phyloP scores from a whole-genome alignment of 2,888 invertebrate genomes.

The Hirtodrosophila cameraria region DNA sequence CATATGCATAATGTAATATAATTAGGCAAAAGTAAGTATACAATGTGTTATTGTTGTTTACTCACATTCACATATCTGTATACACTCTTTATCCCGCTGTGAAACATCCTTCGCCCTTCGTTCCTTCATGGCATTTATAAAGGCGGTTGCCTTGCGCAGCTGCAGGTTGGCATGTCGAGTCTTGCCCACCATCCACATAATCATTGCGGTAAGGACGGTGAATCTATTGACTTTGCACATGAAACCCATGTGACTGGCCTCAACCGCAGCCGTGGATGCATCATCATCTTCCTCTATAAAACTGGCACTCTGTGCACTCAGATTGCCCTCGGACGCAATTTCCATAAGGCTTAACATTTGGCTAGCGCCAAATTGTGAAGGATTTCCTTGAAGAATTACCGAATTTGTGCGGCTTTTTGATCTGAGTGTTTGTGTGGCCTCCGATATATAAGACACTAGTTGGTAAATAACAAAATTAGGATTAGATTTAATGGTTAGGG shows the following conservation, averaged over 20 bases:
- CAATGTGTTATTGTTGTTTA: too few relatives aligned
- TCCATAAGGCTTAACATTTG: constrained; percentile 20
- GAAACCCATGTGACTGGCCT: constrained; percentile 51
- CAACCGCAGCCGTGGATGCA: constrained; percentile 1
- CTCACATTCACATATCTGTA: constrained; percentile 82
- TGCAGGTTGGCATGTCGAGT: constrained; percentile 69
- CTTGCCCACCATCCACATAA: constrained; percentile 82
- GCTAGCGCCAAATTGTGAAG: constrained; percentile 9
- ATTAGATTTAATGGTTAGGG: too few relatives aligned
- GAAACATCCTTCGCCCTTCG: constrained; percentile 69
- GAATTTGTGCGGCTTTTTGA: constrained; percentile 33
- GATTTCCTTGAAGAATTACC: background rate
- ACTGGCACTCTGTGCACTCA: background rate
- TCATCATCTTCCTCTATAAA: constrained; percentile 12
- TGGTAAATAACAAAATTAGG: background rate
- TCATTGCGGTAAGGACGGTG: constrained; percentile 80
- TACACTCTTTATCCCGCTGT: constrained; percentile 62
- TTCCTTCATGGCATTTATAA: constrained; percentile 56
- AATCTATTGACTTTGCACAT: constrained; percentile 80
- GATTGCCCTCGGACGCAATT: constrained; percentile 19
- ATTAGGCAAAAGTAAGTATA: too few relatives aligned
- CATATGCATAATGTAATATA: background rate
- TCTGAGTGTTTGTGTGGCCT: constrained; percentile 64
- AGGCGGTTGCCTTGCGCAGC: constrained; percentile 70
- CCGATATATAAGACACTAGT: constrained; percentile 72